Percentiles rank a stretch among this genome's conserved stretches.
These are phyloP conservation scores for Cylloceria caligata DNA, from an alignment of 2,888 invertebrate genomes.

Conservation along the genomic window DNA sequence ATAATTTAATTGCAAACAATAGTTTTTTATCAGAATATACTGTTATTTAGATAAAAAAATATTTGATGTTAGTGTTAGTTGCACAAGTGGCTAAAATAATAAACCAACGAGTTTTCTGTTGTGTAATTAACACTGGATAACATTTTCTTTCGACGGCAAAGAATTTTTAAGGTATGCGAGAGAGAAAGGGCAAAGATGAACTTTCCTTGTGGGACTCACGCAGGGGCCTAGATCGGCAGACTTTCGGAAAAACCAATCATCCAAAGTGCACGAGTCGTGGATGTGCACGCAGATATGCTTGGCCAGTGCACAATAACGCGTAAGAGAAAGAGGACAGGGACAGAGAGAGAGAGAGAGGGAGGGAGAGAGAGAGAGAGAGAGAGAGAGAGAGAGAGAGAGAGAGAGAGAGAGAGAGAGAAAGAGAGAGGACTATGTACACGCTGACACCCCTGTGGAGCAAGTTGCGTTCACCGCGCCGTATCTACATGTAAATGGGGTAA, in stretches of 20 bases:
- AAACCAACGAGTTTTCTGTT: not conserved
- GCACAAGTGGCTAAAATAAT: not conserved
- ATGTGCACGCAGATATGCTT: conserved; percentile 44
- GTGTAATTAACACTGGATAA: not conserved
- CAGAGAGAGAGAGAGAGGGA: not conserved
- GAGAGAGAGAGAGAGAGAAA: not conserved
- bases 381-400: no score
- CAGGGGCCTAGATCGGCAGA: conserved; percentile 19
- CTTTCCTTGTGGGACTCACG: conserved; percentile 50
- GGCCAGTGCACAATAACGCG: conserved; percentile 61
- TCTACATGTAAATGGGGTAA: conserved; percentile 78
- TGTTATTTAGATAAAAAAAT: not conserved
- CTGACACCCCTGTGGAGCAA: conserved; percentile 49
- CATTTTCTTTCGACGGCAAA: not conserved
- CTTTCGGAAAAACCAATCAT: conserved; percentile 63
- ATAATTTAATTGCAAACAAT: no score
- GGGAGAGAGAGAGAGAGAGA: not conserved
- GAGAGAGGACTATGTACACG: not conserved
- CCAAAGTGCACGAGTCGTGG: conserved; percentile 57
- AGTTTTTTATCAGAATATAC: no score
- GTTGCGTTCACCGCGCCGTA: conserved; percentile 61
- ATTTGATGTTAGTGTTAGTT: not conserved
- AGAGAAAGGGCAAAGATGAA: conserved; percentile 8
- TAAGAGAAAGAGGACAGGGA: not conserved
- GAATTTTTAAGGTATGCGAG: not conserved